Evolutionary conservation across 2,113 vertebrate species (phyloP), one percentile per base, ranked within the genome.

Genomic region (Opisthocomus hoazin): DNA sequence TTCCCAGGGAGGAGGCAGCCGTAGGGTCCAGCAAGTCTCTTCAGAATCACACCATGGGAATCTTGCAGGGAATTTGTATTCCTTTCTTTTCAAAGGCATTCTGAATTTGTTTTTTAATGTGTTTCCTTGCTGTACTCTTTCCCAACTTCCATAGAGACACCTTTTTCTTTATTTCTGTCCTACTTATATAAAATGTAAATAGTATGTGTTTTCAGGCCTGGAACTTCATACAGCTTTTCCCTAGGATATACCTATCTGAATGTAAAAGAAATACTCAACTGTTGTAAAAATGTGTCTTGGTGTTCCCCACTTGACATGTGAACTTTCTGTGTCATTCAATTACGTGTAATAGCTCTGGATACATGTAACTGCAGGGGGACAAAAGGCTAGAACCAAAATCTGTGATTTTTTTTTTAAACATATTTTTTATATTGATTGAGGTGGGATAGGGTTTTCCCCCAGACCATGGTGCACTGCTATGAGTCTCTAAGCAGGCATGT

Each of bases 361-460:
- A 24, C 19, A 23, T 0, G 0, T 56, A 85, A 20, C 45, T 27
- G 36, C 23, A 14, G 12, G 11, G 4, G 45, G 13, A 66, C 24
- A 57, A 51, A 46, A 89, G 58, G 15, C 24, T 56, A 32, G 11
- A 50, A 3, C 5, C 4, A 12, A 58, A 74, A 48, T 36, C 12
- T 57, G 7, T 56, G 19, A 5, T 2, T 3, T 11, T 22, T 8
- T 24, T 6, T n/a, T 37, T 64, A 76, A 34, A 4, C 19, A 4
- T 32, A 4, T 6, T 53, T 69, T 41, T 20, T 88, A 2, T 82
- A 30, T 30, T 48, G 36, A 3, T 54, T 82, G 43, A 61, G 20
- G 13, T 79, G 20, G 3, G 4, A 2, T 82, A 53, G 24, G 1
- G 1, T 50, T 90, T 90, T 79, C 29, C 22, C 69, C 30, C 22